phyloP scores from a whole-genome alignment of 2,888 invertebrate species.

The Mesopsocus fuscifrons region DNA sequence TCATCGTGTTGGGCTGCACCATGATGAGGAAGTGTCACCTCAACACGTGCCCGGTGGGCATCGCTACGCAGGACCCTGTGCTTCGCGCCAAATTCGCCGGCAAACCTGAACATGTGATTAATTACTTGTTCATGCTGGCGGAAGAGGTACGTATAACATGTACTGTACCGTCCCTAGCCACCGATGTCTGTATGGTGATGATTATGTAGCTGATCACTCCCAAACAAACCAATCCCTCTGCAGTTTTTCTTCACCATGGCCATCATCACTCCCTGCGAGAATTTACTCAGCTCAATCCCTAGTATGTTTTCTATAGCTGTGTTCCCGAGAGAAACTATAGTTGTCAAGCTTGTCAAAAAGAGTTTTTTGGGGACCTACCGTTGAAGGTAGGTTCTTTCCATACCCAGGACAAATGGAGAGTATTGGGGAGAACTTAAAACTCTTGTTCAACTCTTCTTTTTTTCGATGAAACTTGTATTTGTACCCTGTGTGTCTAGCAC shows the following conservation, averaged over 20 bases:
- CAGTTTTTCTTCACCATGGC: too few relatives aligned
- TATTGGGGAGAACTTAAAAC: neutral
- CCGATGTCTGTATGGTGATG: too few relatives aligned
- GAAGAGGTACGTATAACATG: slow-evolving; percentile 74
- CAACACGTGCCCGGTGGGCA: slow-evolving; percentile 97
- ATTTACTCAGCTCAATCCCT: neutral
- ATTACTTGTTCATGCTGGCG: slow-evolving; percentile 93
- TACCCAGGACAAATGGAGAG: neutral
- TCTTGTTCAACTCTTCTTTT: neutral
- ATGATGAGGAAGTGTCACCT: slow-evolving; percentile 99
- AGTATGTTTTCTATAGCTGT: too few relatives aligned
- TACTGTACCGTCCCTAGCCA: too few relatives aligned
- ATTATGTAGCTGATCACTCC: neutral
- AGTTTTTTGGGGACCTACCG: too few relatives aligned
- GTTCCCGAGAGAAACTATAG: too few relatives aligned
- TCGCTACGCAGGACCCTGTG: slow-evolving; percentile 95
- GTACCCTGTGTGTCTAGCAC: too few relatives aligned
- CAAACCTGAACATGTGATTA: slow-evolving; percentile 92
- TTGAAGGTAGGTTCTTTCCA: too few relatives aligned
- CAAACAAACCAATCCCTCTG: too few relatives aligned
- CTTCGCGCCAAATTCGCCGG: slow-evolving; percentile 92
- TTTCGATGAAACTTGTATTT: too few relatives aligned
- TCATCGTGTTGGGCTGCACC: slow-evolving; percentile 95
- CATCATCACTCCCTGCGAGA: too few relatives aligned
- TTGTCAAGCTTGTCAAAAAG: too few relatives aligned